These are phyloP conservation scores for Apamea crenata DNA, from an alignment of 2,888 invertebrate genomes.

Conservation along the genomic window DNA sequence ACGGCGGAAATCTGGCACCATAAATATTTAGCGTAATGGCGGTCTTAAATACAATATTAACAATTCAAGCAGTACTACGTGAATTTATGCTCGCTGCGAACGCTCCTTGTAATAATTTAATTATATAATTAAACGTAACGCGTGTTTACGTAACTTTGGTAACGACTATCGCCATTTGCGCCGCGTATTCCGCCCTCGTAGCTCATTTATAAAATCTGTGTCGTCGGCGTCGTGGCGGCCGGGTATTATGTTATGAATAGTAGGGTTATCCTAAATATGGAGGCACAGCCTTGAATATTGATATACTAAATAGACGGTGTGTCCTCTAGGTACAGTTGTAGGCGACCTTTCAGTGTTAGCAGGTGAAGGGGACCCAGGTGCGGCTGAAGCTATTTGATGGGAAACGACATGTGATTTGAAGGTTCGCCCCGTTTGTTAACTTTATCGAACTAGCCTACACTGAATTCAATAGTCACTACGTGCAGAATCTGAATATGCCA, in stretches of 20 bases:
- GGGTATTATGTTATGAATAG: slow-evolving; percentile 58
- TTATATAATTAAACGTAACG: slow-evolving; percentile 68
- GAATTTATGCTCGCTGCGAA: slow-evolving; percentile 57
- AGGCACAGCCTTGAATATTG: slow-evolving; percentile 63
- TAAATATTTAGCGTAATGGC: slow-evolving; percentile 61
- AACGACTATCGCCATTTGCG: slow-evolving; percentile 66
- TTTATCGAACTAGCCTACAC: slow-evolving; percentile 16
- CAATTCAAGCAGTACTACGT: slow-evolving; percentile 61
- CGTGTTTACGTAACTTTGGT: slow-evolving; percentile 63
- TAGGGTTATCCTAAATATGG: slow-evolving; percentile 49
- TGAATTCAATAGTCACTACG: slow-evolving; percentile 36
- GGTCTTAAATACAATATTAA: slow-evolving; percentile 66
- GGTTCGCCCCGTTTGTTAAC: slow-evolving; percentile 20
- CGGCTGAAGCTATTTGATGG: slow-evolving; percentile 18
- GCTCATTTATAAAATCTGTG: slow-evolving; percentile 68
- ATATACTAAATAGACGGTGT: slow-evolving; percentile 38
- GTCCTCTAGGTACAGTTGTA: background rate
- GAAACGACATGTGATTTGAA: slow-evolving; percentile 40
- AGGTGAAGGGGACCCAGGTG: slow-evolving; percentile 20
- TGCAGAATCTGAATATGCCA: background rate
- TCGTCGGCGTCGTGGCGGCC: slow-evolving; percentile 54
- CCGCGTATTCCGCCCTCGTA: slow-evolving; percentile 65
- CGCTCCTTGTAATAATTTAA: slow-evolving; percentile 66
- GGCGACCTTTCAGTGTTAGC: background rate
- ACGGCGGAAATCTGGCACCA: slow-evolving; percentile 52